Conservation (phyloP, 1,140 invertebrate species). For the Drosophila aff. region DNA sequence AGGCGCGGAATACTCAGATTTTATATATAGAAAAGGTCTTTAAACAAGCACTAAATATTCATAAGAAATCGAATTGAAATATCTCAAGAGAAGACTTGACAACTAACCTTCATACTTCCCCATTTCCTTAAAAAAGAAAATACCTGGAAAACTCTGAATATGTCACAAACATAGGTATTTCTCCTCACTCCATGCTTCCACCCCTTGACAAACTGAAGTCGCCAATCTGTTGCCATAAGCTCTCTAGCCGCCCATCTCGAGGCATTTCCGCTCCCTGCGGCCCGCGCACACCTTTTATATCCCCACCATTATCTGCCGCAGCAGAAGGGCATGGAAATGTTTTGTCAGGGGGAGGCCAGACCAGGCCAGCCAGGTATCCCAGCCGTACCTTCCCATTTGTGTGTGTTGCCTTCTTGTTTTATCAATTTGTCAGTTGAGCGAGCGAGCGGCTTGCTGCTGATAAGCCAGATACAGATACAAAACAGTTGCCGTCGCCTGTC, state of each 20-base stretch:
- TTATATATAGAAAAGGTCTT: neutral
- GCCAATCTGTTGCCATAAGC: slow-evolving; percentile 33
- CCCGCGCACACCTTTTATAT: slow-evolving; percentile 22
- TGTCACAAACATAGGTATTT: neutral
- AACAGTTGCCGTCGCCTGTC: slow-evolving; percentile 26
- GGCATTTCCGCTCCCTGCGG: slow-evolving; percentile 30
- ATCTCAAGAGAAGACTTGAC: neutral
- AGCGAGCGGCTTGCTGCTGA: slow-evolving; percentile 64
- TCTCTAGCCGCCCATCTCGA: slow-evolving; percentile 14
- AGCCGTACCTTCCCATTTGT: slow-evolving; percentile 9
- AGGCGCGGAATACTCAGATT: neutral
- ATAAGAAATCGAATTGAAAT: neutral
- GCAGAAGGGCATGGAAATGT: slow-evolving; percentile 42
- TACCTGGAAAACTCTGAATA: neutral
- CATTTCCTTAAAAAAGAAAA: neutral
- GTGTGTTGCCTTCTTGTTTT: slow-evolving; percentile 45
- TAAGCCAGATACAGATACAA: slow-evolving; percentile 72
- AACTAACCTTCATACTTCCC: neutral
- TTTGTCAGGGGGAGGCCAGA: slow-evolving; percentile 19
- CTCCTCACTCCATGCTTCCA: neutral
- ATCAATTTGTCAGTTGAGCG: slow-evolving; percentile 72
- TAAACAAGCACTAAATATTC: neutral
- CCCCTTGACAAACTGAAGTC: slow-evolving; percentile 9
- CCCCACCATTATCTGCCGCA: slow-evolving; percentile 19
- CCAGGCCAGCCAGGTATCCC: neutral